phyloP scores from a whole-genome alignment of 2,888 invertebrate species.

The Leptopilina drosophilae region DNA sequence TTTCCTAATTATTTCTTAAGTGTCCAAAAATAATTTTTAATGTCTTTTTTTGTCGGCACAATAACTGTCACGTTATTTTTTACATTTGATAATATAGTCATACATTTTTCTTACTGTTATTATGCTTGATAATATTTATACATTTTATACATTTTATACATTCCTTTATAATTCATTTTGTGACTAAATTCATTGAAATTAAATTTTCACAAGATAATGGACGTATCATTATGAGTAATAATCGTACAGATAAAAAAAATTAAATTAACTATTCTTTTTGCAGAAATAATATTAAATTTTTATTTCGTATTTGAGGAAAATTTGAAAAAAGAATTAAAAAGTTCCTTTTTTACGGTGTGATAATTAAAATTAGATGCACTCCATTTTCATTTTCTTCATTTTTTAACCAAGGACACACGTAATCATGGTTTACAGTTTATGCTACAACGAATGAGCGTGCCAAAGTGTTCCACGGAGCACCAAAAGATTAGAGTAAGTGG shows the following conservation, averaged over 20 bases:
- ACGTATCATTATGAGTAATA: too few species aligned
- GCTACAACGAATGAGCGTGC: conserved; percentile 93
- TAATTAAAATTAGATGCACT: conserved; percentile 1
- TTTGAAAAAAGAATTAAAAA: background rate
- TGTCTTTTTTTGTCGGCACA: background rate
- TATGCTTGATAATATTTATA: conserved; percentile 4
- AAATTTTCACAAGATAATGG: background rate
- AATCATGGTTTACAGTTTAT: conserved; percentile 87
- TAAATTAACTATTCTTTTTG: too few species aligned
- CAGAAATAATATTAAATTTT: too few species aligned
- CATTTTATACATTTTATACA: too few species aligned
- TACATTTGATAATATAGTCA: too few species aligned
- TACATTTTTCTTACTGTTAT: background rate
- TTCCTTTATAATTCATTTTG: background rate
- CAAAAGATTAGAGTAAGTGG: conserved; percentile 94
- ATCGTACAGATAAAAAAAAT: too few species aligned
- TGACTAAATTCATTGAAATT: conserved; percentile 7
- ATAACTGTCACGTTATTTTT: background rate
- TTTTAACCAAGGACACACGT: conserved; percentile 53
- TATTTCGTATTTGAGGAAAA: too few species aligned
- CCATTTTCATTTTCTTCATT: conserved; percentile 14
- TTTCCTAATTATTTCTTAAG: background rate
- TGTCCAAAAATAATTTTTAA: background rate
- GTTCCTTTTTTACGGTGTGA: background rate
- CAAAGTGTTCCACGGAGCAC: conserved; percentile 90